A percentile compares a stretch with the other conserved stretches of the same genome.
phyloP scores from a whole-genome alignment of 2,797 vertebrate species.

The Enteromius argenteus region DNA sequence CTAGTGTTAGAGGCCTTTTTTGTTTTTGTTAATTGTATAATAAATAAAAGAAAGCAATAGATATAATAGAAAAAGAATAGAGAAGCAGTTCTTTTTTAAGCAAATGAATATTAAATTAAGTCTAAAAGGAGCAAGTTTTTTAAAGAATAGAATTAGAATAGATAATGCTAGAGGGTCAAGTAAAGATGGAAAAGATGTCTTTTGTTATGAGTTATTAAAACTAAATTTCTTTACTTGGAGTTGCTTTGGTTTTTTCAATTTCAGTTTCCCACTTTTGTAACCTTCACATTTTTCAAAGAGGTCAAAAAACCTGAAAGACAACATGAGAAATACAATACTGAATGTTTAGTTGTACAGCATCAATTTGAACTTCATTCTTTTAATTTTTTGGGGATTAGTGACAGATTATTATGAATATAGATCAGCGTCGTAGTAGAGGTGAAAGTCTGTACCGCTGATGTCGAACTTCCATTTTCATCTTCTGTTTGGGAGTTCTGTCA shows the following conservation, averaged over 20 bases:
- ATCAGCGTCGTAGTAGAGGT: neutral
- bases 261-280: slow-evolving; percentile 89
- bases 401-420: neutral
- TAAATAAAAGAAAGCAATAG: too few relatives aligned
- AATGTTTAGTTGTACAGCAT: neutral
- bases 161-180: too few relatives aligned
- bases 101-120: too few relatives aligned
- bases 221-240: slow-evolving; percentile 76
- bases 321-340: neutral
- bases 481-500: slow-evolving; percentile 90
- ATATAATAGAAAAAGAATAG: too few relatives aligned
- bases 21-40: too few relatives aligned
- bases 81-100: too few relatives aligned
- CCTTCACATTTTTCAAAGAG: slow-evolving; percentile 91
- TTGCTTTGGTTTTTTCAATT: slow-evolving; percentile 90
- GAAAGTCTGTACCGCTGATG: slow-evolving; percentile 81
- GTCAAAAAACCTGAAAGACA: slow-evolving; percentile 85
- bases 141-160: too few relatives aligned
- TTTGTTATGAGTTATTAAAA: neutral
- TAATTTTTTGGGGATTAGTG: neutral
- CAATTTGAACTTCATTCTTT: neutral
- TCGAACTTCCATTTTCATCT: slow-evolving; percentile 94
- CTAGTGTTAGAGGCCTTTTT: too few relatives aligned
- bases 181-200: too few relatives aligned
- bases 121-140: too few relatives aligned